These are phyloP conservation scores for Bos indicus DNA, from an alignment of 2,113 vertebrate genomes.

Conservation along the genomic window DNA sequence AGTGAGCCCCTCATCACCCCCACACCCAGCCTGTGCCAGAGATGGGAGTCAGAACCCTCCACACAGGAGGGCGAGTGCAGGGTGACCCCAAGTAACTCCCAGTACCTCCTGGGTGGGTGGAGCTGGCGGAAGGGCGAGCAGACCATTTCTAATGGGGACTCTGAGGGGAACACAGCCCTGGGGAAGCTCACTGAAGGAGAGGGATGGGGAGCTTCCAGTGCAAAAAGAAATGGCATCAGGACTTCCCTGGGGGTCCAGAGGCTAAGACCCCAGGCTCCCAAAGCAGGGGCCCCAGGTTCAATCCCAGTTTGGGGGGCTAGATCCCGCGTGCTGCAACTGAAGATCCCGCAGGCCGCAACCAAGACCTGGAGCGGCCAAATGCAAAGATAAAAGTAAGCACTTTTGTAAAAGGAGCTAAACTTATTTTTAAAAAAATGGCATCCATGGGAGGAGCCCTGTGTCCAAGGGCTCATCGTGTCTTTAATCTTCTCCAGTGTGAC, in stretches of 20 bases:
- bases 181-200: no score
- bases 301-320: not conserved
- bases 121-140: not conserved
- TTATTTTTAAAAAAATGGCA: not conserved
- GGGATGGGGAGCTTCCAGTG: not conserved
- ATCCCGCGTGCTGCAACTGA: not conserved
- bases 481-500: not conserved
- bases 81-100: not conserved
- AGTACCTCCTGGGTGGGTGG: not conserved
- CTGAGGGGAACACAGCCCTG: not conserved
- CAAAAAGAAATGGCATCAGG: not conserved
- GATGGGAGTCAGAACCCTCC: not conserved
- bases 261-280: not conserved
- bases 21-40: not conserved
- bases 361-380: not conserved
- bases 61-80: fast-evolving
- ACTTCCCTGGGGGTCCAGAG: not conserved
- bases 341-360: not conserved
- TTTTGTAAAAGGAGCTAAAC: not conserved
- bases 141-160: not conserved
- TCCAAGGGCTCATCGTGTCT: not conserved
- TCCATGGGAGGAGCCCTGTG: fast-evolving
- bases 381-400: not conserved
- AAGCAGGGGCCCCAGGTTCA: not conserved
- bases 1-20: no score